phyloP scores from a whole-genome alignment of 37 sponge, comb jelly and placozoan species.

The Cladorhizidae sp. region DNA sequence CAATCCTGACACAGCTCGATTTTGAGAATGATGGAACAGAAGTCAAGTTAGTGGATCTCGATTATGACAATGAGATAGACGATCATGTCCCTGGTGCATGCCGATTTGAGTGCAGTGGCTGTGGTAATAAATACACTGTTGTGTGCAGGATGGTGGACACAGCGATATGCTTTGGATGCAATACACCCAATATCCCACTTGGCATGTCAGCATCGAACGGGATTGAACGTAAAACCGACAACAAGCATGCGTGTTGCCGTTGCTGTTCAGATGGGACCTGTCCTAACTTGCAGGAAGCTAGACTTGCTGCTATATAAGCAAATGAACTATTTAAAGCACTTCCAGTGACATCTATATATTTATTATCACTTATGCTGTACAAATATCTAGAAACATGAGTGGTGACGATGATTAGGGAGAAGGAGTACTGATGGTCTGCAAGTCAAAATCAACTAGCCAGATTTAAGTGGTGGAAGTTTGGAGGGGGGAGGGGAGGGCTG shows the following conservation, averaged over 20 bases:
- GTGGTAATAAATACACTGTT: neutral
- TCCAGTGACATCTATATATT: no score
- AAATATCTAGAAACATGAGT: no score
- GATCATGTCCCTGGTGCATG: neutral
- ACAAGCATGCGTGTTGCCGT: neutral
- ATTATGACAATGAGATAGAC: conserved; percentile 5
- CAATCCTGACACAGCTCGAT: neutral
- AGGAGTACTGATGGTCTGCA: no score
- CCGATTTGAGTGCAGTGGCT: conserved; percentile 14
- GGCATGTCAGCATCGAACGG: neutral
- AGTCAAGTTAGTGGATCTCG: conserved; percentile 2
- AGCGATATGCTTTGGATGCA: neutral
- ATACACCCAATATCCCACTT: neutral
- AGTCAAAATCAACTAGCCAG: no score
- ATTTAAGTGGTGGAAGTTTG: no score
- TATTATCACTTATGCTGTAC: no score
- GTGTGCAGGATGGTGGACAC: neutral
- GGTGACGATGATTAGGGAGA: no score
- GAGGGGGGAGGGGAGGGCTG: no score
- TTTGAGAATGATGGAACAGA: neutral
- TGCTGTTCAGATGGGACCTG: neutral
- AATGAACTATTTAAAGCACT: no score
- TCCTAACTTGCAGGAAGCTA: neutral
- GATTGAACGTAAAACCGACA: neutral
- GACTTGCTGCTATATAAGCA: no score